Conservation (phyloP, 1,140 invertebrate genomes). For the Meloidogyne exigua region DNA sequence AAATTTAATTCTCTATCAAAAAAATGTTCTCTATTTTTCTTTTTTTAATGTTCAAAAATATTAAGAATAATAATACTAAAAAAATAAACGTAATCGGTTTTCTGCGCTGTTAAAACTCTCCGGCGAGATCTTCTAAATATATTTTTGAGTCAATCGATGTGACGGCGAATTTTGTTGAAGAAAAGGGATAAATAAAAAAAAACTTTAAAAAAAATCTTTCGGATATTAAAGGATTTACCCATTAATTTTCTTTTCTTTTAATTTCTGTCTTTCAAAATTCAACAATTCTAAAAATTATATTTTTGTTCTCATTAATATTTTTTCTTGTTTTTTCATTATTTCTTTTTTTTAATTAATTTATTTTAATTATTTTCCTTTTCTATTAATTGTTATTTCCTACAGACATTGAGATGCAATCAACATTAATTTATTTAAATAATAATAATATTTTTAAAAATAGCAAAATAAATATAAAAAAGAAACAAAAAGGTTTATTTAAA, state of each 20-base stretch:
- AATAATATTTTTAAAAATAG: background rate
- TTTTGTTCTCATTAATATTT: background rate
- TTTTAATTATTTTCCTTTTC: background rate
- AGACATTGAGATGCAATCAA: background rate
- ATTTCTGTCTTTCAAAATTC: no score
- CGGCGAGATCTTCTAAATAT: background rate
- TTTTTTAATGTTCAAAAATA: no score
- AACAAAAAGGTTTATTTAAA: background rate
- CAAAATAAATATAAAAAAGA: background rate
- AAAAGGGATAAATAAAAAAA: background rate
- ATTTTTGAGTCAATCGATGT: background rate
- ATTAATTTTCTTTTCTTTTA: background rate
- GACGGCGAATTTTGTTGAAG: background rate
- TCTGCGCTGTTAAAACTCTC: background rate
- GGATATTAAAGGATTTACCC: background rate
- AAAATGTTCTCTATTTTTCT: no score
- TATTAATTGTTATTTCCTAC: no score
- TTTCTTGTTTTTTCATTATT: background rate
- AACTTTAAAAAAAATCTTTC: background rate
- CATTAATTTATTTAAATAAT: background rate
- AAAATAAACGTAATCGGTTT: conserved; percentile 1
- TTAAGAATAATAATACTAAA: background rate
- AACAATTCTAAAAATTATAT: no score
- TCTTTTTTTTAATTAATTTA: background rate
- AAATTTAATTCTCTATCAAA: no score